Conservation (phyloP, 2,888 invertebrate species). For the Exephanes ischioxanthus region DNA sequence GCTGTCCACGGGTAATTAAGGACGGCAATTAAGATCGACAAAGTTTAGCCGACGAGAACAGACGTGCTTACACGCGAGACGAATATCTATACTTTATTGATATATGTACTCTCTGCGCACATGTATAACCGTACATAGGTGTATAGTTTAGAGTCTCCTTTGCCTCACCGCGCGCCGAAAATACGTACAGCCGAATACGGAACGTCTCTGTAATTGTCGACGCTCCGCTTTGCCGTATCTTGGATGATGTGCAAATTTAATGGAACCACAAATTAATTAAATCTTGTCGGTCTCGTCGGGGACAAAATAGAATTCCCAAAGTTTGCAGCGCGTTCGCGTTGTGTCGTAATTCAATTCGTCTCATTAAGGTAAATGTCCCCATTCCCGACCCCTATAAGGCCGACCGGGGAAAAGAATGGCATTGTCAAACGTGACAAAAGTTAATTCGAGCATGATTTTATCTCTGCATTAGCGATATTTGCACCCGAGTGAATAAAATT, state of each 20-base stretch:
- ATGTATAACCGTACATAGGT: not conserved
- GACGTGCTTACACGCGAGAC: constrained; percentile 15
- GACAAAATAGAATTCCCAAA: constrained; percentile 14
- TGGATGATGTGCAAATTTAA: constrained; percentile 5
- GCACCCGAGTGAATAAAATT: no score
- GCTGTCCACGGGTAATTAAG: constrained; percentile 56
- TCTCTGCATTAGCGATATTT: no score
- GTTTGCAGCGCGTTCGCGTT: not conserved
- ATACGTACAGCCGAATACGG: not conserved
- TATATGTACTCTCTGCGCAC: not conserved
- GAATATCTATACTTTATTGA: not conserved
- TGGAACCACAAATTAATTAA: constrained; percentile 21
- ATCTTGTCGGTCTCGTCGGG: not conserved
- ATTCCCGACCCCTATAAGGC: no score
- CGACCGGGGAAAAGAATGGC: no score
- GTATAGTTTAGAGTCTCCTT: constrained; percentile 9
- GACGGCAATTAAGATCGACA: constrained; percentile 64
- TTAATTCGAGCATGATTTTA: no score
- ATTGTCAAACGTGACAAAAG: no score
- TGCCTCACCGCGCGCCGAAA: not conserved
- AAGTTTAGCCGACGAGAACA: constrained; percentile 34
- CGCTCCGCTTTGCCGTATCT: not conserved
- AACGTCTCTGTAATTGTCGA: not conserved
- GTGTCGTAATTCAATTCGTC: not conserved
- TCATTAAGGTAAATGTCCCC: not conserved